phyloP scores from a whole-genome alignment of 2,797 vertebrate species.

The Sebastes oblongus region DNA sequence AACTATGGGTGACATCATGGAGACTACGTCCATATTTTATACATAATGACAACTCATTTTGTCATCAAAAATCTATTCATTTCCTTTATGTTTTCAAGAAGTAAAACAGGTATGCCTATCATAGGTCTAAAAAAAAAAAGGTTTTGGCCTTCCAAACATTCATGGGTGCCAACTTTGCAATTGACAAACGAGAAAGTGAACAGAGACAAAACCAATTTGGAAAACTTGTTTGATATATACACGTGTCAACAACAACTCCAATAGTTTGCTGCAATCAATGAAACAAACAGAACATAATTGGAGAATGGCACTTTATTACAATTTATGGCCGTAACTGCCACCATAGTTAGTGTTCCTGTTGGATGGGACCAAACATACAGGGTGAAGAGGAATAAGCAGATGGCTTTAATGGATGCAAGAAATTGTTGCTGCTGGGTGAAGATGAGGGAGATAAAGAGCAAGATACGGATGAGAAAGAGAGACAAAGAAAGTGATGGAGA shows the following conservation, averaged over 20 bases:
- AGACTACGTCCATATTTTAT: no score
- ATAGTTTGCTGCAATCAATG: conserved; percentile 41
- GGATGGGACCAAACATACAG: background rate
- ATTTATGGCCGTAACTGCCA: conserved; percentile 5
- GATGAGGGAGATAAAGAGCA: background rate
- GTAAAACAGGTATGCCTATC: background rate
- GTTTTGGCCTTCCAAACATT: background rate
- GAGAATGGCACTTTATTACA: conserved; percentile 17
- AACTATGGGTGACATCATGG: no score
- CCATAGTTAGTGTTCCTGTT: conserved; percentile 6
- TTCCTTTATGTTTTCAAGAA: background rate
- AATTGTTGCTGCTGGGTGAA: background rate
- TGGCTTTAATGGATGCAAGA: conserved; percentile 21
- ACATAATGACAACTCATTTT: background rate
- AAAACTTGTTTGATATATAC: conserved; percentile 30
- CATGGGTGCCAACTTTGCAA: conserved; percentile 1
- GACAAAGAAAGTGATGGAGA: conserved; percentile 22
- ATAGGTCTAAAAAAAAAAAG: background rate
- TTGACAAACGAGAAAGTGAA: conserved; percentile 12
- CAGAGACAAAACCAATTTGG: conserved; percentile 16
- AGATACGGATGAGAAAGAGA: background rate
- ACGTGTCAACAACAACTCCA: conserved; percentile 24
- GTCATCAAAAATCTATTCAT: background rate
- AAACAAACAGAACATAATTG: conserved; percentile 33
- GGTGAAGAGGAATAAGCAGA: conserved; percentile 9